Percentiles rank a stretch among this genome's conserved stretches.
These are phyloP conservation scores for Gracilinanus agilis DNA, from an alignment of 2,113 vertebrate species.

Conservation along the genomic window DNA sequence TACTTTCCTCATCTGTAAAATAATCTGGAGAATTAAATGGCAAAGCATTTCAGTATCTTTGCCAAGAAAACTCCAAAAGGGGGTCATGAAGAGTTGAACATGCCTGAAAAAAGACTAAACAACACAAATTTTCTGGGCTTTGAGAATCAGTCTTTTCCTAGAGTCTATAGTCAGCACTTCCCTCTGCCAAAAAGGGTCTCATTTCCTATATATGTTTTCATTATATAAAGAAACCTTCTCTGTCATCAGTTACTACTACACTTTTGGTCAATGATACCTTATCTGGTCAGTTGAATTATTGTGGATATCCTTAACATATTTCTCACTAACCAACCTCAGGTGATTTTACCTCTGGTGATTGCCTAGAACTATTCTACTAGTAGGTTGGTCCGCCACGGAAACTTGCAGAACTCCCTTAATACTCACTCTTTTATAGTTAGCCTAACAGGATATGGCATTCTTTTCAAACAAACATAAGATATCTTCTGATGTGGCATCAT, in stretches of 20 bases:
- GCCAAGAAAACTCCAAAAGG: no score
- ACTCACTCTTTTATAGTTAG: neutral
- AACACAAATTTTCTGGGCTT: neutral
- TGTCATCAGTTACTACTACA: neutral
- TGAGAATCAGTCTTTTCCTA: neutral
- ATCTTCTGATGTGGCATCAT: neutral
- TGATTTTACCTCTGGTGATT: neutral
- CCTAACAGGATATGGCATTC: neutral
- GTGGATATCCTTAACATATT: neutral
- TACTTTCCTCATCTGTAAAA: no score
- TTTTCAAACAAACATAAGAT: neutral
- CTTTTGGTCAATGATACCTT: no score
- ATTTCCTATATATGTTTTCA: neutral
- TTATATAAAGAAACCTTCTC: neutral
- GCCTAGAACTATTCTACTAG: neutral
- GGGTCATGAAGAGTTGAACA: no score
- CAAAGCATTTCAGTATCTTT: no score
- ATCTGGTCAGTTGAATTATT: neutral
- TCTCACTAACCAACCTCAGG: neutral
- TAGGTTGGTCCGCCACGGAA: neutral
- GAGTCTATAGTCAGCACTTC: neutral
- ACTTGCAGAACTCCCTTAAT: neutral
- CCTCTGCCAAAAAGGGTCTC: neutral
- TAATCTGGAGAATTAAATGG: no score
- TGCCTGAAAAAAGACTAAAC: no score